Percentiles rank a stretch among this genome's conserved stretches.
These are phyloP conservation scores for Tridacna crocea DNA, from an alignment of 2,888 invertebrate species.

Conservation along the genomic window DNA sequence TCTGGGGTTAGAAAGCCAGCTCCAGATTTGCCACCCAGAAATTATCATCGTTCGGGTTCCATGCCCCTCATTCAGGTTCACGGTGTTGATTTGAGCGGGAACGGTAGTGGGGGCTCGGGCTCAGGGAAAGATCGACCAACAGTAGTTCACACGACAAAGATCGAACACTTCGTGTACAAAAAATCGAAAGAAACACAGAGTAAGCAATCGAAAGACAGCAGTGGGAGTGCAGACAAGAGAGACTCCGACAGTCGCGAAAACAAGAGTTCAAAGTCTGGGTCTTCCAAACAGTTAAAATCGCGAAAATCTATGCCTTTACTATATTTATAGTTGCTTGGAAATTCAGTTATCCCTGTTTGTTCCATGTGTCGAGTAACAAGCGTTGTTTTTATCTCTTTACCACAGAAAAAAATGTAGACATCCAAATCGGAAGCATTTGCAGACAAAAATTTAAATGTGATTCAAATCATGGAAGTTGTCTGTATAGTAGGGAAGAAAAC, in stretches of 20 bases:
- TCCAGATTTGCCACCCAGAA: conserved; percentile 67
- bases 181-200: conserved; percentile 51
- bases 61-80: conserved; percentile 52
- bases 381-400: too few relatives aligned
- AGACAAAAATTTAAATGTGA: too few relatives aligned
- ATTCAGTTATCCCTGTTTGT: background rate
- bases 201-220: conserved; percentile 55
- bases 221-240: conserved; percentile 49
- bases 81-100: conserved; percentile 8
- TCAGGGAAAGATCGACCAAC: conserved; percentile 27
- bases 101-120: conserved; percentile 28
- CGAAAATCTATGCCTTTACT: conserved; percentile 55
- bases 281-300: conserved; percentile 37
- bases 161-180: conserved; percentile 23
- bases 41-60: conserved; percentile 64
- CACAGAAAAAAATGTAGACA: too few relatives aligned
- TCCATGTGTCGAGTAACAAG: too few relatives aligned
- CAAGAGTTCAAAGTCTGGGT: conserved; percentile 53
- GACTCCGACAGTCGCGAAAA: conserved; percentile 45
- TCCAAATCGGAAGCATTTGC: too few relatives aligned
- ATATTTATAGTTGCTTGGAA: conserved; percentile 37
- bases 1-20: conserved; percentile 40
- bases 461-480: too few relatives aligned
- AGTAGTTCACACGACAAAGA: background rate
- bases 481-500: too few relatives aligned